Percentiles rank a stretch among this genome's conserved stretches.
Evolutionary conservation across 2,888 invertebrate genomes (phyloP).

Genomic region (Allacma fusca): DNA sequence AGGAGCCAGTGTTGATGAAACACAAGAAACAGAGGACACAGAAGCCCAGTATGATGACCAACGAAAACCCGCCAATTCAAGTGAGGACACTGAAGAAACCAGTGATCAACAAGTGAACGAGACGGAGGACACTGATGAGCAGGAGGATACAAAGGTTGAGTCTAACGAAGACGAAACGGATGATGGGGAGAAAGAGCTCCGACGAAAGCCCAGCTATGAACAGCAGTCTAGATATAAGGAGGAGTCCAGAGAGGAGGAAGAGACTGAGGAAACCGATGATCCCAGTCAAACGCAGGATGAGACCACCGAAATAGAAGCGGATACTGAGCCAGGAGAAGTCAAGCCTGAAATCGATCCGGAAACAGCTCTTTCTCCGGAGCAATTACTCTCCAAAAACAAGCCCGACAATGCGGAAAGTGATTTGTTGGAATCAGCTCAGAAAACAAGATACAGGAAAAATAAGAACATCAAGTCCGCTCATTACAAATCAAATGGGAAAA

Average conservation of each 20-base stretch:
- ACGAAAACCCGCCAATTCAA: conserved; percentile 35
- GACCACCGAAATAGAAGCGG: background rate
- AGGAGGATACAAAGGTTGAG: conserved; percentile 38
- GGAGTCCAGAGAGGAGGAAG: conserved; percentile 68
- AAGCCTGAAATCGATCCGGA: conserved; percentile 20
- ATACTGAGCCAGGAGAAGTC: conserved; percentile 27
- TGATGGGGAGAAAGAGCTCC: conserved; percentile 44
- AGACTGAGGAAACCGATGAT: conserved; percentile 69
- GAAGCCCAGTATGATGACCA: conserved; percentile 61
- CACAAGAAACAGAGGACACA: conserved; percentile 57
- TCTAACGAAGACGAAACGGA: conserved; percentile 44
- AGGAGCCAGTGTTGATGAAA: background rate
- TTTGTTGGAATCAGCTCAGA: conserved; percentile 27
- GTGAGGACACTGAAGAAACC: conserved; percentile 51
- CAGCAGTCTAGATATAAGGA: conserved; percentile 66
- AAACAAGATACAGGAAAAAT: conserved; percentile 34
- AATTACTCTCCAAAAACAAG: conserved; percentile 13
- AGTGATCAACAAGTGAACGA: conserved; percentile 63
- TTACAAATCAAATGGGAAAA: conserved; percentile 37
- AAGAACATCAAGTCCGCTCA: conserved; percentile 44
- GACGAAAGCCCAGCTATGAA: conserved; percentile 66
- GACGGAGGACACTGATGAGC: conserved; percentile 43
- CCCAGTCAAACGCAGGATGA: conserved; percentile 26
- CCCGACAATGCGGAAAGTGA: conserved; percentile 22
- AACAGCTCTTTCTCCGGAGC: conserved; percentile 19